Base-by-base conservation (phyloP, 2,888 invertebrate genomes). In the Diaprepes abbreviatus region DNA sequence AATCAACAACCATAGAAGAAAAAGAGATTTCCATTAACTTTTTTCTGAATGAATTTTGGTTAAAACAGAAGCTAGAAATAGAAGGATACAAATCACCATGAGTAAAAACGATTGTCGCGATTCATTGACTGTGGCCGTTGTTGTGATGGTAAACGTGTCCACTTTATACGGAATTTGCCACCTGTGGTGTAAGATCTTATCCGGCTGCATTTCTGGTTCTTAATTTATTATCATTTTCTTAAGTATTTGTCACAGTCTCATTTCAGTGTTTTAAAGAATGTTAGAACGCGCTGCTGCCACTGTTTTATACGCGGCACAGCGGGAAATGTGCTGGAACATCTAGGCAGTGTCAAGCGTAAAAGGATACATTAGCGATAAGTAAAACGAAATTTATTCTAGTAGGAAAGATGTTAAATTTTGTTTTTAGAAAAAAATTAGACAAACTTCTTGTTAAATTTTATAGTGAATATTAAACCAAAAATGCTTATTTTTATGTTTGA, bases 171-270 rank as follows among this genome's bases (percentile, higher is more conserved):
- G 71, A 74, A 70, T 72, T 77, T 76, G 73, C 76, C 78, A 76
- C 78, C 79, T 77, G 79, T 74, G 69, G 79, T 66, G 79, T 48
- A 63, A 71, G 67, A 73, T 76, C 77, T 79, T 82, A 81, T 82
- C 80, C 79, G 78, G 76, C 76, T 78, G 80, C 80, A 81, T 81
- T 81, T 81, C 79, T 79, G 38, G 75, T 79, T 75, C 76, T 78
- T 80, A 81, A 83, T 84, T 82, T 84, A 84, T 83, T 80, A 75
- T 76, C 78, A 78, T 79, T 79, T 80, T 79, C 79, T 79, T 81
- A 80, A 81, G 82, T 82, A 83, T 83, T 83, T 83, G 83, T 83
- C 83, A 83, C 81, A 83, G 83, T 83, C 83, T 78, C 78, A 80
- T 78, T 80, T 78, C 80, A 77, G 79, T 83, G 82, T 82, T 80